A percentile compares a stretch with the other conserved stretches of the same genome.
These are phyloP conservation scores for Cantharis nigra DNA, from an alignment of 2,888 invertebrate genomes.

Conservation along the genomic window DNA sequence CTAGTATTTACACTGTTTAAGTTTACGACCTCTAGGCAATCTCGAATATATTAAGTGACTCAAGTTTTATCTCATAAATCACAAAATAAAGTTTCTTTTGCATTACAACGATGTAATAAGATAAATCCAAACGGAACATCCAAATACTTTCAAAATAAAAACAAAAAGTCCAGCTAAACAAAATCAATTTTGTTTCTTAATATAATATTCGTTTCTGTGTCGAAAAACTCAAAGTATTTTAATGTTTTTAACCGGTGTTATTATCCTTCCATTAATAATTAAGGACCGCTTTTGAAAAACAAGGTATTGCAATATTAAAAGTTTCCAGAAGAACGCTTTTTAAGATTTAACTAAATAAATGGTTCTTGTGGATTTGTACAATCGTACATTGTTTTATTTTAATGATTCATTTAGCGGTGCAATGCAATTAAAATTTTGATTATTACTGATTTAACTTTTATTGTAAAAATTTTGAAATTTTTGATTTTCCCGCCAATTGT, in stretches of 20 bases:
- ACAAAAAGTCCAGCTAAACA: neutral
- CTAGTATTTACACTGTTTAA: slow-evolving; percentile 12
- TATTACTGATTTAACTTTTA: too few relatives aligned
- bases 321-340: too few relatives aligned
- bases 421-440: too few relatives aligned
- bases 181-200: neutral
- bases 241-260: neutral
- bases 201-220: neutral
- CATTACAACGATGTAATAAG: neutral
- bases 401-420: too few relatives aligned
- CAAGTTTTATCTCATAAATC: neutral
- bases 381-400: too few relatives aligned
- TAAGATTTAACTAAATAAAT: too few relatives aligned
- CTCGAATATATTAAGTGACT: neutral
- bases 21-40: slow-evolving; percentile 3
- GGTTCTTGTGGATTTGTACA: too few relatives aligned
- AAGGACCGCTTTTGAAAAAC: neutral
- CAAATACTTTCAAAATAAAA: neutral
- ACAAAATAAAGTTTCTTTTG: neutral
- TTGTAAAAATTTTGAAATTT: too few relatives aligned
- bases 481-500: too few relatives aligned
- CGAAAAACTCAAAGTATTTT: neutral
- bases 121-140: neutral
- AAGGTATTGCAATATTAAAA: too few relatives aligned
- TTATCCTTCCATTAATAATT: neutral